Evolutionary conservation across 2,797 vertebrate genomes (phyloP).

Genomic region (Notoglanidium macrostoma): DNA sequence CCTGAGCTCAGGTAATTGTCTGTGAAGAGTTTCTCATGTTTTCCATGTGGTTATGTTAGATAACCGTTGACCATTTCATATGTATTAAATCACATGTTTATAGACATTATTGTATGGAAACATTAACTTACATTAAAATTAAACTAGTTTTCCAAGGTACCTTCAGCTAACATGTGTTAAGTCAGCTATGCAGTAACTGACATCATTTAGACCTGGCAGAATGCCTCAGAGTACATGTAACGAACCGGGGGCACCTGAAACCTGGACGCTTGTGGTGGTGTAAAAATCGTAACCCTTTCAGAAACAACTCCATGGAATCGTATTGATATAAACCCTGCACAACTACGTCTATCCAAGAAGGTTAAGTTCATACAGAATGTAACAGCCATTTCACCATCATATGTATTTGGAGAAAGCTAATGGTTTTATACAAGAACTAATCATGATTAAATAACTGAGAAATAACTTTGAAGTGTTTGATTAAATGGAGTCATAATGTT

Average conservation of each 20-base stretch:
- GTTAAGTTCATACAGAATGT: not conserved
- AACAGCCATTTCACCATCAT: not conserved
- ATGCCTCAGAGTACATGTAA: not conserved
- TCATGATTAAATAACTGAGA: not conserved
- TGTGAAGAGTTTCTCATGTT: not conserved
- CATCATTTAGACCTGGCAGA: not conserved
- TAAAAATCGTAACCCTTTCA: not conserved
- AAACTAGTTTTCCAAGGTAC: not conserved
- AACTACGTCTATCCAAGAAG: not conserved
- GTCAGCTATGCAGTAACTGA: not conserved
- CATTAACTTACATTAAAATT: not conserved
- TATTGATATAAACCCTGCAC: not conserved
- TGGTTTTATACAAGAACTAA: not conserved
- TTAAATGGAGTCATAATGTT: slow-evolving; percentile 28
- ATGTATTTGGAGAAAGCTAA: not conserved
- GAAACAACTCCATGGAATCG: not conserved
- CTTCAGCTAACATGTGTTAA: not conserved
- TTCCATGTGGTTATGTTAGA: not conserved
- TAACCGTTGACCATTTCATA: not conserved
- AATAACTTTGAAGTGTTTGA: not conserved
- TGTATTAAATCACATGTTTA: not conserved
- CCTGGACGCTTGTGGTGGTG: not conserved
- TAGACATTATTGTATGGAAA: not conserved
- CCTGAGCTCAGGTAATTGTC: not conserved
- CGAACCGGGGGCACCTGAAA: no score